Conservation (phyloP, 2,797 vertebrate genomes). For the Saxicola maurus region DNA sequence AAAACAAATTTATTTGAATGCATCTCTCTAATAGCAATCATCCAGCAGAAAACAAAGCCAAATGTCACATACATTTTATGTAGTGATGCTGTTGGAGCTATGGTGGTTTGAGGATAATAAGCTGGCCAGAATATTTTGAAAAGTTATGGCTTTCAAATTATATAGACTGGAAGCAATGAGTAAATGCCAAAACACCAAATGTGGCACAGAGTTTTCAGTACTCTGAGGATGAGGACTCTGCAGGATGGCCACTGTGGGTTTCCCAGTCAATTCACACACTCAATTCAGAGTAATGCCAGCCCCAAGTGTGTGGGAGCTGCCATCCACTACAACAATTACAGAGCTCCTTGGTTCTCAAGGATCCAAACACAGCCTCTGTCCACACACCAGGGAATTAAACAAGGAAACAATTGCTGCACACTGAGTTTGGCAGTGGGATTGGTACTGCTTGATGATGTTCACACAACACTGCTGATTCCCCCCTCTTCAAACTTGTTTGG, state of each 20-base stretch:
- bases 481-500: background rate
- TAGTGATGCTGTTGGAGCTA: background rate
- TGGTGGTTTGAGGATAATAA: background rate
- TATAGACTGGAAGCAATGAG: background rate
- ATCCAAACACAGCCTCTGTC: background rate
- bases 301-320: fast-evolving
- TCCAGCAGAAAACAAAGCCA: background rate
- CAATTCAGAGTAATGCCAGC: background rate
- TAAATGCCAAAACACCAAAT: background rate
- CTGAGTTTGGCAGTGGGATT: background rate
- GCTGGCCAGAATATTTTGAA: background rate
- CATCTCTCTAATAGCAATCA: background rate
- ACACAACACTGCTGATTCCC: fast-evolving
- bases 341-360: background rate
- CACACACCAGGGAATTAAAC: background rate
- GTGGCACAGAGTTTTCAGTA: background rate
- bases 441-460: background rate
- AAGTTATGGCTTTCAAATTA: background rate
- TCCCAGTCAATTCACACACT: background rate
- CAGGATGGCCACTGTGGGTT: background rate
- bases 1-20: background rate
- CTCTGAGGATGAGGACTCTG: background rate
- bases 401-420: background rate
- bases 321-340: background rate
- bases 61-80: background rate